A percentile compares a stretch with the other conserved stretches of the same genome.
phyloP scores from a whole-genome alignment of 2,888 invertebrate genomes.

The Dendrolimus pini region DNA sequence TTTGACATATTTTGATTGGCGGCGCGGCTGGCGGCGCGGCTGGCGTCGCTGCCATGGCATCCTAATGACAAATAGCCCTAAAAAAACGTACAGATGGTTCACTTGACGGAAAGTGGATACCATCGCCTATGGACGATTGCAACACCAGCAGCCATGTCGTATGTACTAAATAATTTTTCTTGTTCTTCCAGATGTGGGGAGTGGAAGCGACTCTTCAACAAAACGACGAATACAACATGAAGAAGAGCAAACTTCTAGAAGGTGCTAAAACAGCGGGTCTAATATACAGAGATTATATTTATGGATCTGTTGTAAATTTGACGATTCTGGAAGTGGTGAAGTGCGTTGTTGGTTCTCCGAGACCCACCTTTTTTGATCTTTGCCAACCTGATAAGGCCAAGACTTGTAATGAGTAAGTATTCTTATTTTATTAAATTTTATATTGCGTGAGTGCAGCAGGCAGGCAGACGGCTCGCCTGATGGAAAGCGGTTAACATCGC shows the following conservation, averaged over 20 bases:
- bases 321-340: conserved; percentile 80
- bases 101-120: too few species aligned
- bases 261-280: conserved; percentile 57
- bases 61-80: too few species aligned
- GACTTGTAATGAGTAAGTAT: conserved; percentile 76
- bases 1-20: too few species aligned
- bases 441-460: too few species aligned
- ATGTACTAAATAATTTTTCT: too few species aligned
- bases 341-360: conserved; percentile 81
- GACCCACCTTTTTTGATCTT: conserved; percentile 86
- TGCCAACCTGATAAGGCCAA: conserved; percentile 81
- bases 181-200: conserved; percentile 53
- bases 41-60: too few species aligned
- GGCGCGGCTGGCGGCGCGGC: too few species aligned
- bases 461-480: too few species aligned
- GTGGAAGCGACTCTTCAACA: conserved; percentile 55
- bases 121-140: too few species aligned
- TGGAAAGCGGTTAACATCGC: too few species aligned
- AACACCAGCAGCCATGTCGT: too few species aligned
- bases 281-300: conserved; percentile 79
- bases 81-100: too few species aligned
- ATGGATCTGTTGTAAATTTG: conserved; percentile 78
- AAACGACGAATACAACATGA: conserved; percentile 59
- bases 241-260: conserved; percentile 50
- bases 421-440: not conserved